Percentiles rank a stretch among this genome's conserved stretches.
These are phyloP conservation scores for Calephelis nemesis DNA, from an alignment of 1,140 invertebrate species.

Conservation along the genomic window DNA sequence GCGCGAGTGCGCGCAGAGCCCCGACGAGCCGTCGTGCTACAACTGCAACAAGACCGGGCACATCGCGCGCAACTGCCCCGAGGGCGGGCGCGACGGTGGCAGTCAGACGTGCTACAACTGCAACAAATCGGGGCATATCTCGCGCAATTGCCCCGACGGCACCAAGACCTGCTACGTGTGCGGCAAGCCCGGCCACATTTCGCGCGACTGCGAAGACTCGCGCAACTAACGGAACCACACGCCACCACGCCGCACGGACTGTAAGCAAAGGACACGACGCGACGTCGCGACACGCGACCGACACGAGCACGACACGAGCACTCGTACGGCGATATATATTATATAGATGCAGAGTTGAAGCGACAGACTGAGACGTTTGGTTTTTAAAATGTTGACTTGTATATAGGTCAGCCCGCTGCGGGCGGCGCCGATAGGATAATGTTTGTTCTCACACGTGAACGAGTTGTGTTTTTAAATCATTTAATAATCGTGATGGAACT, in stretches of 20 bases:
- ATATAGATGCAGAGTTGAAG: slow-evolving; percentile 60
- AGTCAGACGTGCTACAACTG: slow-evolving; percentile 91
- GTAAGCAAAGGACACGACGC: slow-evolving; percentile 74
- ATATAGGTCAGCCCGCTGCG: slow-evolving; percentile 56
- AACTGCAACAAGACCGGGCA: slow-evolving; percentile 94
- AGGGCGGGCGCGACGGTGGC: slow-evolving; percentile 80
- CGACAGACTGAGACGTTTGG: slow-evolving; percentile 70
- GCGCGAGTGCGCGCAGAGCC: slow-evolving; percentile 91
- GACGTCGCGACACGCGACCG: slow-evolving; percentile 63
- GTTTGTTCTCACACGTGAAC: slow-evolving; percentile 76
- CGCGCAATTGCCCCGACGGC: slow-evolving; percentile 91
- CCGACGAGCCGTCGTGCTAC: slow-evolving; percentile 90
- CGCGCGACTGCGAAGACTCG: slow-evolving; percentile 91
- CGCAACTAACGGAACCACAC: slow-evolving; percentile 79
- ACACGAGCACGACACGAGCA: slow-evolving; percentile 37
- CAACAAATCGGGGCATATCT: slow-evolving; percentile 93
- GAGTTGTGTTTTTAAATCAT: slow-evolving; percentile 78
- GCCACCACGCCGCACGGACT: slow-evolving; percentile 63
- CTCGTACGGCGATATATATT: slow-evolving; percentile 52
- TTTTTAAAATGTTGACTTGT: slow-evolving; percentile 69
- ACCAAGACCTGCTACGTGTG: slow-evolving; percentile 93
- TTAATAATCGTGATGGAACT: slow-evolving; percentile 77
- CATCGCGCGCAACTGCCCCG: slow-evolving; percentile 91
- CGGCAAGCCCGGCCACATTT: slow-evolving; percentile 93
- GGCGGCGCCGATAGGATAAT: slow-evolving; percentile 58